Evolutionary conservation across 2,797 vertebrate species (phyloP), one percentile per base, ranked within the genome.

Genomic region (Myoxocephalus aenaeus): DNA sequence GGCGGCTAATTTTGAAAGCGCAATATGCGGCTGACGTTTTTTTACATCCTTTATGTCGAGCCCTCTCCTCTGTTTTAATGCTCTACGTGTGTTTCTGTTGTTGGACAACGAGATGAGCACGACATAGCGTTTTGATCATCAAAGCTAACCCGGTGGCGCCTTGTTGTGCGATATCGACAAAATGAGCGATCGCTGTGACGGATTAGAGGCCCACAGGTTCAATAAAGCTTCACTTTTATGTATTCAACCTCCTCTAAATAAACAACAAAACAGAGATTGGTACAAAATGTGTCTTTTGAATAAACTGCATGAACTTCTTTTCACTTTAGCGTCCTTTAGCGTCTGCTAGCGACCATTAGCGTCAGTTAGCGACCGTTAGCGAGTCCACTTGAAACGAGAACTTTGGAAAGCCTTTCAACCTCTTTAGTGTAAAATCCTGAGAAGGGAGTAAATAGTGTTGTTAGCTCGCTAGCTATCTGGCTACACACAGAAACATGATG

Each of bases 1-100:
- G 66, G 76, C 25, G 54, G 71, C 75, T 87, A 87, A 87, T 91
- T 91, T 82, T 70, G 56, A 82, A 82, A 83, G 77, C n/a, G 17
- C 20, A n/a, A 51, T 32, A 44, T 48, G 29, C 14, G 15, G 6
- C 50, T 73, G n/a, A n/a, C n/a, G n/a, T 11, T 38, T 38, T 34
- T 25, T 59, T 32, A 59, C 0, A 12, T 36, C 32, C 44, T 54
- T 46, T 38, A 34, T 15, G 20, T 32, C 20, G 34, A 73, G 36
- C 51, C 32, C 17, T 54, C 7, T n/a, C 1, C n/a, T 48, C 29
- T 38, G 40, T 57, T 80, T 72, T 38, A 53, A 58, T 32, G 0
- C 13, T 58, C 66, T 54, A 54, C 25, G 34, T n/a, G 1, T 40
- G 32, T 54, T 64, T 57, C 8, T 51, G 29, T 25, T 61, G 14